Base-by-base conservation (phyloP, 2,113 vertebrate species). In the Bombycilla garrulus region DNA sequence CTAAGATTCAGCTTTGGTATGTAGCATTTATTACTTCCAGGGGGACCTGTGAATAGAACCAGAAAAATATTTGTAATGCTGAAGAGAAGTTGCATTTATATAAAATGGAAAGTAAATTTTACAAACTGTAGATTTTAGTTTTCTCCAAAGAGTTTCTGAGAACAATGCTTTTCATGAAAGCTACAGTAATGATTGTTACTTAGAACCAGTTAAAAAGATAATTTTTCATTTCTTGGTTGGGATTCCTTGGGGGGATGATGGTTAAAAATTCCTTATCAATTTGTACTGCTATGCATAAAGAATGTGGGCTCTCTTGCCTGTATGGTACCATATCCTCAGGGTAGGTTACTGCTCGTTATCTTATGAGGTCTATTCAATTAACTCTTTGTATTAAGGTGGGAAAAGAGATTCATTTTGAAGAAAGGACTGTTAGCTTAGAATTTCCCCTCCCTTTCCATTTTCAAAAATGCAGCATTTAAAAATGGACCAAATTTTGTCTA, bases 181-280 rank as follows among this genome's bases (percentile, higher is more conserved):
- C 5, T 26, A 2, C 38, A 45, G 17, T 5, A 36, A 26, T 33
- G 28, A 22, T 24, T 44, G 54, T 29, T 11, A 3, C 48, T 50
- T 81, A 11, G 17, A 21, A 58, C 14, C 19, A 81, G 24, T 29
- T 38, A 15, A 80, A 92, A 87, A 25, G 19, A 12, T 38, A 14
- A 29, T 78, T 86, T 81, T 48, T 11, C 26, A 11, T 80, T 5
- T 7, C n/a, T 47, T 70, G 3, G 0, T 29, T 64, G 44, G 31
- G 15, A 4, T 26, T 53, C 60, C 29, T 29, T 6, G 2, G 15
- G 12, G 11, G 2, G 4, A 1, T 5, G 15, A 22, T 53, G 9
- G 31, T 50, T 65, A 51, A 64, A 64, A 42, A 45, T 15, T 51
- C 44, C 22, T 58, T 16, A 29, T 58, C 29, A 12, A 7, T 56